Percentiles rank a stretch among this genome's conserved stretches.
phyloP scores from a whole-genome alignment of 2,113 vertebrate species.

The Chaetops frenatus region DNA sequence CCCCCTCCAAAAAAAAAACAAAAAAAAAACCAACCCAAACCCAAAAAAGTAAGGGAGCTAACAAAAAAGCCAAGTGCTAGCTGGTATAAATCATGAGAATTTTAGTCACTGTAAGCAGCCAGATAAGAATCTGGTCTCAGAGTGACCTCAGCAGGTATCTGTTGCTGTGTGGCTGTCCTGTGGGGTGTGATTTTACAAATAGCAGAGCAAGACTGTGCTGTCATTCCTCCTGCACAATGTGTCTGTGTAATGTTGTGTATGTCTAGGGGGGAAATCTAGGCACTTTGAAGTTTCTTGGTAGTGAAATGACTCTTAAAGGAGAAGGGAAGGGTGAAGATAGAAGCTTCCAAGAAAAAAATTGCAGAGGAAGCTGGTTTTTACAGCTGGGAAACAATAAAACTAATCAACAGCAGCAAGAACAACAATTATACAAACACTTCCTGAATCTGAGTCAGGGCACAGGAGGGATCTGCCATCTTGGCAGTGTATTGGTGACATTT shows the following conservation, averaged over 20 bases:
- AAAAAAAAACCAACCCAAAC: too few species aligned
- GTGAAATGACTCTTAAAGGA: neutral
- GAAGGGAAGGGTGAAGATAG: neutral
- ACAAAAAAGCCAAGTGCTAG: neutral
- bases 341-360: neutral
- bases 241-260: neutral
- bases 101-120: neutral
- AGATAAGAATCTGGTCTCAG: neutral
- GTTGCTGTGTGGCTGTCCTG: neutral
- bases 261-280: neutral
- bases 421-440: neutral
- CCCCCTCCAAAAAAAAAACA: too few species aligned
- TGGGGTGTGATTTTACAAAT: neutral
- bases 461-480: neutral
- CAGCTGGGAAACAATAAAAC: neutral
- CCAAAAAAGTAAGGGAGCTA: rapidly evolving
- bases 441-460: neutral
- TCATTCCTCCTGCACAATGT: neutral
- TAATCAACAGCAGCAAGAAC: neutral
- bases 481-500: neutral
- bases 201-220: neutral
- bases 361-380: neutral
- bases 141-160: neutral
- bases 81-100: neutral
- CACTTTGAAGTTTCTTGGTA: neutral